These are phyloP conservation scores for Drosophila pallidifrons DNA, from an alignment of 1,140 invertebrate genomes.

Conservation along the genomic window DNA sequence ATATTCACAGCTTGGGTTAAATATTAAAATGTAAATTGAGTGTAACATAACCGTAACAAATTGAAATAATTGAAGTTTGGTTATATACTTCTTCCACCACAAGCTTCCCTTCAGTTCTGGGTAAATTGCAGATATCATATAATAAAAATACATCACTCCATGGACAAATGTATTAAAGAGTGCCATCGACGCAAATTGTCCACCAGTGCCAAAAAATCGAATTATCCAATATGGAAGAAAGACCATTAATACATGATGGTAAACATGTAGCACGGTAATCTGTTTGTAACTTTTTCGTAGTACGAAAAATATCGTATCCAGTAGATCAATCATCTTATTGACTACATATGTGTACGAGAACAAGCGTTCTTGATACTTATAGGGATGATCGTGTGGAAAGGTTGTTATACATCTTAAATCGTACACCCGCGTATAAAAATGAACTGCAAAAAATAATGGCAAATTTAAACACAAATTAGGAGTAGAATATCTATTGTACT, in stretches of 20 bases:
- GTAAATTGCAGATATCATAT: slow-evolving; percentile 25
- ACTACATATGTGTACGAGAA: slow-evolving; percentile 3
- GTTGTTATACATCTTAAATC: slow-evolving; percentile 16
- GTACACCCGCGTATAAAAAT: not conserved
- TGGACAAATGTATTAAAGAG: slow-evolving; percentile 33
- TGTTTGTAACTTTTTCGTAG: slow-evolving; percentile 50
- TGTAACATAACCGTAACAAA: slow-evolving; percentile 11
- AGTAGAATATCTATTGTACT: no score
- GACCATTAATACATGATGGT: slow-evolving; percentile 36
- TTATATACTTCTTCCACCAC: slow-evolving; percentile 51
- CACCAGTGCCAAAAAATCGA: slow-evolving; percentile 16
- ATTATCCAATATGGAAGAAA: not conserved
- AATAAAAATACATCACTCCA: slow-evolving; percentile 41
- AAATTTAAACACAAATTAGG: no score
- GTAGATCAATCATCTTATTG: slow-evolving; percentile 33
- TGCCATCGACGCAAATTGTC: slow-evolving; percentile 10
- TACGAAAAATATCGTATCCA: slow-evolving; percentile 43
- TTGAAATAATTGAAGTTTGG: slow-evolving; percentile 32
- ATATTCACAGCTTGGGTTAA: slow-evolving; percentile 20
- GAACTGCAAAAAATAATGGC: no score
- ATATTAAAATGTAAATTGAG: not conserved
- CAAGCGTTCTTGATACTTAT: slow-evolving; percentile 3
- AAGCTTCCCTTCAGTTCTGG: slow-evolving; percentile 3
- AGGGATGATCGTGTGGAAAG: slow-evolving; percentile 10
- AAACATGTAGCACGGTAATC: slow-evolving; percentile 44